Evolutionary conservation across 1,140 invertebrate genomes (phyloP).

Genomic region (Manduca sexta): DNA sequence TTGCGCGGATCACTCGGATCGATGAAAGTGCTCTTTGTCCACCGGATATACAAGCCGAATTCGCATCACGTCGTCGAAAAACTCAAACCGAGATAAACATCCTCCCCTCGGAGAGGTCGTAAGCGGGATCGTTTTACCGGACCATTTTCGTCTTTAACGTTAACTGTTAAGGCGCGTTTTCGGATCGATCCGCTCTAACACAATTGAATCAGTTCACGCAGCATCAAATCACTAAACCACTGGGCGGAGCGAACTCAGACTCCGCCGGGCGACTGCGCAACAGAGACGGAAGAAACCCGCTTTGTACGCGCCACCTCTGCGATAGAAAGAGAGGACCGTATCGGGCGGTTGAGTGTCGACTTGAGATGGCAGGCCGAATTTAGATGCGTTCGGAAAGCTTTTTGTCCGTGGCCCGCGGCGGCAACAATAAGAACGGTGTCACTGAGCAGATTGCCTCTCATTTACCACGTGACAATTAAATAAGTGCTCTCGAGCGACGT

Average conservation of each 20-base stretch:
- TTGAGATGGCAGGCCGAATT: slow-evolving; percentile 52
- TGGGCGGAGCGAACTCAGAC: slow-evolving; percentile 68
- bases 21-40: slow-evolving; percentile 64
- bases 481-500: slow-evolving; percentile 62
- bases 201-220: slow-evolving; percentile 74
- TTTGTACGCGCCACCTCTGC: slow-evolving; percentile 15
- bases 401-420: slow-evolving; percentile 58
- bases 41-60: slow-evolving; percentile 67
- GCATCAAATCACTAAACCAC: slow-evolving; percentile 73
- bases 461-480: slow-evolving; percentile 70
- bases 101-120: slow-evolving; percentile 60
- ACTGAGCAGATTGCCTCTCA: slow-evolving; percentile 67
- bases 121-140: slow-evolving; percentile 58
- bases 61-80: slow-evolving; percentile 69
- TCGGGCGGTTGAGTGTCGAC: slow-evolving; percentile 41
- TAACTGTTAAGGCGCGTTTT: slow-evolving; percentile 56
- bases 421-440: slow-evolving; percentile 68
- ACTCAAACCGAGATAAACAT: slow-evolving; percentile 70
- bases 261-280: slow-evolving; percentile 55
- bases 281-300: slow-evolving; percentile 48
- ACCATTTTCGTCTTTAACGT: slow-evolving; percentile 65
- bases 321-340: slow-evolving; percentile 46
- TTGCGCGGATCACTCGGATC: slow-evolving; percentile 39
- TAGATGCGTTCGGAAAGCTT: slow-evolving; percentile 57
- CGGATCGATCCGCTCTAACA: slow-evolving; percentile 36